These are phyloP conservation scores for Petaurus breviceps DNA, from an alignment of 2,113 vertebrate species.

Conservation along the genomic window DNA sequence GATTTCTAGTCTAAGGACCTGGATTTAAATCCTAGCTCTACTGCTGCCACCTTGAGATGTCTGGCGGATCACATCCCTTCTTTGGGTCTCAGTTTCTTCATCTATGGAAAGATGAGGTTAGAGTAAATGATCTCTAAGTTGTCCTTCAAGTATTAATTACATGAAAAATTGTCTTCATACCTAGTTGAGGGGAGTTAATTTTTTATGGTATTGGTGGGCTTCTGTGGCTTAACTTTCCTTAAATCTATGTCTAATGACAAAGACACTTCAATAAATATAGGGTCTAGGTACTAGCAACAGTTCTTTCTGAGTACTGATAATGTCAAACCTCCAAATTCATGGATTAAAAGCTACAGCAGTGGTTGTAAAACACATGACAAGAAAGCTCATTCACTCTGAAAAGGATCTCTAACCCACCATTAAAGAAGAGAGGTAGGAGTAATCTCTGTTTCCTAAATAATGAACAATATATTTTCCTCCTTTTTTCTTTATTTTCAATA, in stretches of 20 bases:
- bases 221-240: constrained; percentile 71
- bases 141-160: not conserved
- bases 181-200: constrained; percentile 49
- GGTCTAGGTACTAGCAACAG: not conserved
- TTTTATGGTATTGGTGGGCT: constrained; percentile 77
- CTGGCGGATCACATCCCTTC: not conserved
- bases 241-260: not conserved
- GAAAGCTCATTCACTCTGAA: not conserved
- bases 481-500: not conserved
- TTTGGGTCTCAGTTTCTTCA: not conserved
- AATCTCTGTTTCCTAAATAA: not conserved
- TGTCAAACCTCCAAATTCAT: not conserved
- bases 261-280: not conserved
- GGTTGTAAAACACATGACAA: not conserved
- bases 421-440: not conserved
- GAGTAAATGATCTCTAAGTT: not conserved
- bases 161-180: constrained; percentile 69
- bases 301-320: not conserved
- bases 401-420: constrained; percentile 15
- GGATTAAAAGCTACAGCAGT: not conserved
- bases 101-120: not conserved
- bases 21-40: not conserved
- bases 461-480: not conserved
- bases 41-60: not conserved
- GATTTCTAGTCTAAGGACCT: not conserved